Base-by-base conservation (phyloP, 92 coral and sea anemone genomes). In the Palythoa caribaeorum region DNA sequence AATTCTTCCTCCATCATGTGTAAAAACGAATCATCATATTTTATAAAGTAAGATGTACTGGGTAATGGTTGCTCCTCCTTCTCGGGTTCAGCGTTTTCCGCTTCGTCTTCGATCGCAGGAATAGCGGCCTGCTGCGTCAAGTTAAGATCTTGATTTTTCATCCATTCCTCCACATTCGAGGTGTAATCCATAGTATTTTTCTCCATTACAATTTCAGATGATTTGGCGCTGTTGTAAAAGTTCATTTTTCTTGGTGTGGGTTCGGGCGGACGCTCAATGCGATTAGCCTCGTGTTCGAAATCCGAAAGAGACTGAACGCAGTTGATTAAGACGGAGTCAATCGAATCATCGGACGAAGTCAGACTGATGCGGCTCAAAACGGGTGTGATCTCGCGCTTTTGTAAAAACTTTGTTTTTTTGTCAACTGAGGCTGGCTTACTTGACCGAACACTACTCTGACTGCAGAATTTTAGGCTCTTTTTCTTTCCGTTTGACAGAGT, bases 401-500 rank as follows among this genome's bases (percentile, higher is more conserved):
- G 60, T 15, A 68, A 71, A 48, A 44, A 9, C 21, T 59, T 5
- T 47, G 17, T 54, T 1, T 54, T 38, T 21, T 77, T 37, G 3
- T 44, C 44, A 11, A 44, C 19, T 12, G 76, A 21, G 11, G 86
- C 76, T 2, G 86, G 75, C 21, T 81, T 66, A 44, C 74, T n/a
- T 28, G 86, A 81, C 11, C 74, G 54, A 17, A 81, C 53, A 20
- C 62, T 81, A 63, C 86, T 40, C 39, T 66, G 38, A 19, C 86
- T 81, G 44, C 28, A 37, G 62, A 69, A 37, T 2, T 54, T 36
- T 17, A 21, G 12, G 5, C 44, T 81, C 17, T 55, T 15, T 37
- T 38, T 72, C 16, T 57, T 36, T 39, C 36, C n/a, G 28, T 9
- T 51, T 35, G 20, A 39, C 48, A 15, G 21, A 16, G 21, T 9